These are phyloP conservation scores for Neuroterus valhalla DNA, from an alignment of 1,140 invertebrate species.

Conservation along the genomic window DNA sequence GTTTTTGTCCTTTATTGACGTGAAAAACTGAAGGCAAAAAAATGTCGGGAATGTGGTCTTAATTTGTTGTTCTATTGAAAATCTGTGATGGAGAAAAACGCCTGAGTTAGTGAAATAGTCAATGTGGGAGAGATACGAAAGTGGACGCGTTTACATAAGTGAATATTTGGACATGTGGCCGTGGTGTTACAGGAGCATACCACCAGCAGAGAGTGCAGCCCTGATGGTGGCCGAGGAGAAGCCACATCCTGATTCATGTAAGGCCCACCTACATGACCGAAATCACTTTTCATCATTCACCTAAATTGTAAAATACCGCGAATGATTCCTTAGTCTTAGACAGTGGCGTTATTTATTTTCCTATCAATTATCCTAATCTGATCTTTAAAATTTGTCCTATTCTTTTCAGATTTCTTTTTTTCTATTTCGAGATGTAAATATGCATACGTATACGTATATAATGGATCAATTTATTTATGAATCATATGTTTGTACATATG, in stretches of 20 bases:
- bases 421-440: no score
- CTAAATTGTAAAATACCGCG: constrained; percentile 31
- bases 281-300: constrained; percentile 57
- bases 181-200: constrained; percentile 85
- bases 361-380: neutral
- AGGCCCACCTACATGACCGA: constrained; percentile 70
- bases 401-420: no score
- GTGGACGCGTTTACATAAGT: constrained; percentile 63
- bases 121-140: constrained; percentile 49
- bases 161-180: constrained; percentile 77
- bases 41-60: no score
- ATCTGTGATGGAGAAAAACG: constrained; percentile 36
- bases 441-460: no score
- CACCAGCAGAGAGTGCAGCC: constrained; percentile 84
- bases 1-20: no score
- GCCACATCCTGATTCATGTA: constrained; percentile 88
- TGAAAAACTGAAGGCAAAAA: no score
- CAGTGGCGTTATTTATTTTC: neutral
- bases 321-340: neutral
- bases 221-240: constrained; percentile 87
- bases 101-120: constrained; percentile 44
- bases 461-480: no score
- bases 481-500: no score
- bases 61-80: no score
- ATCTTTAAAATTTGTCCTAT: no score